Evolutionary conservation across 2,113 vertebrate genomes (phyloP).

Genomic region (Benitochromis conjunctus): DNA sequence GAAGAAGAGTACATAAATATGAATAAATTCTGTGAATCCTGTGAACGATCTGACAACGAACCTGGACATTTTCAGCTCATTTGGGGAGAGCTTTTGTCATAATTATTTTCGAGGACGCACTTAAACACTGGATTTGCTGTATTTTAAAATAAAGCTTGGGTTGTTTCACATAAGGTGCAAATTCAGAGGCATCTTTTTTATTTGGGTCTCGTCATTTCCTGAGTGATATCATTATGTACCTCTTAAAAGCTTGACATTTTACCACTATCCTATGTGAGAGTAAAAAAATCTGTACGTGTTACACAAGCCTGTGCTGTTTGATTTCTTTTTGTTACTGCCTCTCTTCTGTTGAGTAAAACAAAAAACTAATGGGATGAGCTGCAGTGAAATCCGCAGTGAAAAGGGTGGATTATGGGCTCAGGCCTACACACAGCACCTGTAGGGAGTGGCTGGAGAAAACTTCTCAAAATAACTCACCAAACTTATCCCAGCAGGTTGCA

Average conservation of each 20-base stretch:
- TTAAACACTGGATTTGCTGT: neutral
- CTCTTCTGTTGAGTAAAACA: neutral
- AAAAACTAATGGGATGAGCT: neutral
- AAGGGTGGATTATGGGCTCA: constrained; percentile 54
- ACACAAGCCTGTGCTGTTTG: neutral
- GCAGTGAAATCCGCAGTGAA: constrained; percentile 36
- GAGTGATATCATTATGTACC: neutral
- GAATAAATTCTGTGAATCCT: neutral
- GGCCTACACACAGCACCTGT: constrained; percentile 54
- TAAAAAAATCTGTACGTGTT: neutral
- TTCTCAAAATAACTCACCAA: constrained; percentile 30
- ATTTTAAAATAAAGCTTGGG: neutral
- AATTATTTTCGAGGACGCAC: neutral
- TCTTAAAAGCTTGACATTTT: neutral
- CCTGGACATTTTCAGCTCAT: neutral
- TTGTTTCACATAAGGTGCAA: neutral
- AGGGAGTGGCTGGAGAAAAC: constrained; percentile 50
- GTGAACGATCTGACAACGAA: neutral
- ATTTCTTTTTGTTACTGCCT: neutral
- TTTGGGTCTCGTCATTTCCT: neutral
- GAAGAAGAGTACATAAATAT: neutral
- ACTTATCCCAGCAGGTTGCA: constrained; percentile 39
- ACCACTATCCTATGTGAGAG: neutral
- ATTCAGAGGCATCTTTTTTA: neutral
- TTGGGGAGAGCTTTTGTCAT: neutral